phyloP scores from a whole-genome alignment of 2,113 vertebrate species.

The Dromas ardeola region DNA sequence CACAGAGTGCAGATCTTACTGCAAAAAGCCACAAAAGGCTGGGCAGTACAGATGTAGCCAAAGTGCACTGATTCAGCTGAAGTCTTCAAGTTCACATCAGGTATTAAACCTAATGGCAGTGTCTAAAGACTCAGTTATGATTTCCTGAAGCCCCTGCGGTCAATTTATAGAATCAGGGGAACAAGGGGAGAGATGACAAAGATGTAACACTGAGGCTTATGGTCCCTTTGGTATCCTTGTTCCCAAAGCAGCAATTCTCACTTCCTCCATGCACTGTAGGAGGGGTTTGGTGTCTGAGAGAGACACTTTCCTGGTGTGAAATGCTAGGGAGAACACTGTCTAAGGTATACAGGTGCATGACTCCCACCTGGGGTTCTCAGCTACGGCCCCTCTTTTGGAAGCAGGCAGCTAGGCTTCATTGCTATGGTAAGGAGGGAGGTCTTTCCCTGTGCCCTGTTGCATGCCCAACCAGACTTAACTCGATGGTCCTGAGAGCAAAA shows the following conservation, averaged over 20 bases:
- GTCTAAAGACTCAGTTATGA: not conserved
- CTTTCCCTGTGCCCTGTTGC: not conserved
- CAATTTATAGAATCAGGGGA: not conserved
- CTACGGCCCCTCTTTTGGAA: not conserved
- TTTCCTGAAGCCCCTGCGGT: not conserved
- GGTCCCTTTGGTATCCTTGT: not conserved
- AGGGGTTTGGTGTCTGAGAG: not conserved
- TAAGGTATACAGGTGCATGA: not conserved
- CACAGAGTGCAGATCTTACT: not conserved
- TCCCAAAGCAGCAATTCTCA: not conserved
- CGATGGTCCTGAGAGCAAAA: not conserved
- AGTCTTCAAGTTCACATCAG: not conserved
- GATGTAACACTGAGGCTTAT: accelerated
- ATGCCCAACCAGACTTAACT: not conserved
- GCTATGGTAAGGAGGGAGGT: not conserved
- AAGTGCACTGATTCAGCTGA: not conserved
- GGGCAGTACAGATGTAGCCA: not conserved
- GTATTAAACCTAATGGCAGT: not conserved
- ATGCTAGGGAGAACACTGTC: not conserved
- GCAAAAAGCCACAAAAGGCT: not conserved
- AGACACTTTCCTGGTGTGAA: not conserved
- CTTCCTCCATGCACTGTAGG: accelerated
- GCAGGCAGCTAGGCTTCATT: not conserved
- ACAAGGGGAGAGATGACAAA: not conserved
- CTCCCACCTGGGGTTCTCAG: not conserved